These are phyloP conservation scores for Eupsittula cactorum DNA, from an alignment of 2,113 vertebrate species.

Conservation along the genomic window DNA sequence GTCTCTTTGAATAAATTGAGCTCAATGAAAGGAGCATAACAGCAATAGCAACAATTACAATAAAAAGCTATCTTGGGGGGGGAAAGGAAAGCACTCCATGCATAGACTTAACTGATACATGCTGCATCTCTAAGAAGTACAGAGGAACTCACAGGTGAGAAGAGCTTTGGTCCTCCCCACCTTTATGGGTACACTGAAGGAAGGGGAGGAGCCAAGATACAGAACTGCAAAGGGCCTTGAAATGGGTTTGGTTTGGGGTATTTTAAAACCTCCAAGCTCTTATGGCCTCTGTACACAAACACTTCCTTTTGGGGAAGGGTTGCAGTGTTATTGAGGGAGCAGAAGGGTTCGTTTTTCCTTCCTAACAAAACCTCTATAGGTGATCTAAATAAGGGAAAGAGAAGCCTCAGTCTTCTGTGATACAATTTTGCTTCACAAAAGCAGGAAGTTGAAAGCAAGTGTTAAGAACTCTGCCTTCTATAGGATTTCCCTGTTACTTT, in stretches of 20 bases:
- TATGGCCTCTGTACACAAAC: accelerated
- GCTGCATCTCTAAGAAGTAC: neutral
- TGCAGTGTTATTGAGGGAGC: neutral
- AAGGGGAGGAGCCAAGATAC: neutral
- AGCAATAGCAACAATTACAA: neutral
- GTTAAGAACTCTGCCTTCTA: neutral
- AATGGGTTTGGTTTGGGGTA: neutral
- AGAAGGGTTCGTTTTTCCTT: neutral
- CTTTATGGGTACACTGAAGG: neutral
- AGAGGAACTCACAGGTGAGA: accelerated
- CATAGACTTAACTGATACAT: neutral
- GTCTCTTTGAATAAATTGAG: accelerated
- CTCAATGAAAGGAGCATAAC: accelerated
- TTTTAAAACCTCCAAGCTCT: neutral
- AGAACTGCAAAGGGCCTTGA: neutral
- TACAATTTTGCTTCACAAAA: neutral
- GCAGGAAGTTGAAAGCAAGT: neutral
- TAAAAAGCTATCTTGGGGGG: too few species aligned
- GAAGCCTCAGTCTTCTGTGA: neutral
- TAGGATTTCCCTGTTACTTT: neutral
- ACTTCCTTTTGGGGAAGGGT: neutral
- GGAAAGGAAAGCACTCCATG: accelerated
- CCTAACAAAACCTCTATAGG: neutral
- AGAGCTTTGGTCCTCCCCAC: accelerated
- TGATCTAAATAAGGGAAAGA: neutral